phyloP scores from a whole-genome alignment of 2,113 vertebrate genomes.

The Peromyscus polionotus region DNA sequence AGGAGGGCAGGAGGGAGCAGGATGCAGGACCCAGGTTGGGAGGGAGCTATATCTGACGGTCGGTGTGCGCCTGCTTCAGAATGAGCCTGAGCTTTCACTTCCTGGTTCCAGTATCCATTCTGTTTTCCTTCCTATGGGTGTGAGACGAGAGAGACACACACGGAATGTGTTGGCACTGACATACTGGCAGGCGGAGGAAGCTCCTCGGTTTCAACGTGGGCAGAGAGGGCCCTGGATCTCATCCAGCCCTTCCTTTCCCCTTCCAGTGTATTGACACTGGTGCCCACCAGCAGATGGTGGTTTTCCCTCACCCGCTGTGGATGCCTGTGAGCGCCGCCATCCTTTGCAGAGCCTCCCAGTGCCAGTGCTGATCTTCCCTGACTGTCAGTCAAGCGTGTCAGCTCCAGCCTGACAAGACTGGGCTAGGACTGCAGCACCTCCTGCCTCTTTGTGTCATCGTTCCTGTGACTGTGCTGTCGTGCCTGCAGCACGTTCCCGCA shows the following conservation, averaged over 20 bases:
- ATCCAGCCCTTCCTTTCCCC: slow-evolving; percentile 54
- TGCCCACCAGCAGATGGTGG: slow-evolving; percentile 68
- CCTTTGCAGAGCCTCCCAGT: slow-evolving; percentile 29
- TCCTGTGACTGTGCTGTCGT: neutral
- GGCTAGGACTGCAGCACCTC: slow-evolving; percentile 63
- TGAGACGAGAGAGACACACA: slow-evolving; percentile 68
- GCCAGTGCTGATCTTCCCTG: slow-evolving; percentile 63
- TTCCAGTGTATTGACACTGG: slow-evolving; percentile 53
- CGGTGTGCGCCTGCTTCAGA: neutral
- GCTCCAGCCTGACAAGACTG: slow-evolving; percentile 36
- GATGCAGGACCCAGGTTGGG: neutral
- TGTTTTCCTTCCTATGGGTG: slow-evolving; percentile 61
- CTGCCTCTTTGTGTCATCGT: slow-evolving; percentile 46
- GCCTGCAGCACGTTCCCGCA: neutral
- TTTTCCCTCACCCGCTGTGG: slow-evolving; percentile 46
- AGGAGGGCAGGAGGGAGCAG: neutral
- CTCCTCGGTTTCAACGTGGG: slow-evolving; percentile 65
- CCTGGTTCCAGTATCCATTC: neutral
- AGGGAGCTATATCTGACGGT: neutral
- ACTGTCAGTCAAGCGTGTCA: neutral
- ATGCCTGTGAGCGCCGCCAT: slow-evolving; percentile 47
- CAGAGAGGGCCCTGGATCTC: slow-evolving; percentile 63
- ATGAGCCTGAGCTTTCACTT: neutral
- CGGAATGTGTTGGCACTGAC: slow-evolving; percentile 65
- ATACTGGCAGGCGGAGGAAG: slow-evolving; percentile 66